Conservation (phyloP, 2,113 vertebrate species). For the Heterotis niloticus region DNA sequence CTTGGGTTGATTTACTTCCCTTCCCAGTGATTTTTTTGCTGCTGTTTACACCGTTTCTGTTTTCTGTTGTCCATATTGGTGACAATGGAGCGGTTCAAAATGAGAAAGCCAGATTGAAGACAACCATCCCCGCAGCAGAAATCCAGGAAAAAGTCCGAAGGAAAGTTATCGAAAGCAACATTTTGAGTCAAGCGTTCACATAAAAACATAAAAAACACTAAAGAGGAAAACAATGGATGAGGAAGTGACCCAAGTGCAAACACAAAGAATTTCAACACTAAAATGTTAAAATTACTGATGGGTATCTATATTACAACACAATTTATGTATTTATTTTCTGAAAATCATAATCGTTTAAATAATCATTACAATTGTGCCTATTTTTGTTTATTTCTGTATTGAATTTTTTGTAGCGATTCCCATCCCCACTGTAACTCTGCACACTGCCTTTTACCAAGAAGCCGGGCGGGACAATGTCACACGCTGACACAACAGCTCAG, state of each 20-base stretch:
- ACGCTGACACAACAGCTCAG: no score
- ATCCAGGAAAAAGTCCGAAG: constrained; percentile 4
- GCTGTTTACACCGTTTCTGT: not conserved
- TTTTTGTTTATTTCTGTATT: no score
- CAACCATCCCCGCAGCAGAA: not conserved
- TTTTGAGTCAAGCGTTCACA: not conserved
- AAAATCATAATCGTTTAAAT: no score
- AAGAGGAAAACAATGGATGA: constrained; percentile 9
- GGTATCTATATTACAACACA: no score
- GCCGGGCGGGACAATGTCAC: no score
- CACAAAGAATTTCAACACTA: no score
- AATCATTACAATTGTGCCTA: no score
- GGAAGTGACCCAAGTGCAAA: no score
- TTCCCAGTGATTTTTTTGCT: not conserved
- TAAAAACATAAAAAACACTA: not conserved
- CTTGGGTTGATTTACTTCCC: not conserved
- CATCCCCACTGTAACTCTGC: no score
- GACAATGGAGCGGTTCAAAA: not conserved
- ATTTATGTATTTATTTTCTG: no score
- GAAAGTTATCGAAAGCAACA: not conserved
- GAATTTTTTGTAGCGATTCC: no score
- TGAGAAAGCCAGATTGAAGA: not conserved
- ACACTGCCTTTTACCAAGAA: no score
- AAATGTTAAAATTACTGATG: not conserved
- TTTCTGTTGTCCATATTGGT: not conserved